Base-by-base conservation (phyloP, 2,797 vertebrate genomes). In the Rhinoraja longicauda region DNA sequence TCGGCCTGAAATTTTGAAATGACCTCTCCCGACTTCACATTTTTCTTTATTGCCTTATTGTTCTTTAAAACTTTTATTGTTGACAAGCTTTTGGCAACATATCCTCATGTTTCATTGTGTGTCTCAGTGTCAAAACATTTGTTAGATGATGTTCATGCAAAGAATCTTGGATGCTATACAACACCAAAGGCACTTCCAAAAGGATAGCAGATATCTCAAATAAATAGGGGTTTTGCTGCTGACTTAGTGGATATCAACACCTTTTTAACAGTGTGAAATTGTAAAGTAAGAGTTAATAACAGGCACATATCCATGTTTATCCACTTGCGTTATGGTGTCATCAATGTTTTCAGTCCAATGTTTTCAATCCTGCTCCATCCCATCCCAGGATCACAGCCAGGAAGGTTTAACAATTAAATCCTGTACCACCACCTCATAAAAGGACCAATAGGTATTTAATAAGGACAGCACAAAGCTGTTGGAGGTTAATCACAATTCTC, bases 401-500 rank as follows among this genome's bases (percentile, higher is more conserved):
- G 77, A 36, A 21, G 77, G 15, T 12, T 79, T 19, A 79, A 5
- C 77, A 45, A 36, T 79, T 39, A 36, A 79, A 39, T 15, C 1
- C 77, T 39, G 19, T 36, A 45, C 12, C 15, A 79, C 4, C 77
- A 79, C 9, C 75, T 77, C 75, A 32, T 77, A 32, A n/a, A 29
- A 77, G n/a, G 15, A 77, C 77, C 75, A 77, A 29, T 76, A 7
- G 5, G 8, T 32, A 32, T 77, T n/a, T 32, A 77, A 32, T 4
- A 32, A 0, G 15, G n/a, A n/a, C 75, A 77, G 32, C n/a, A 2
- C 21, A 73, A 73, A 73, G 72, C 72, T 73, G 24, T 77, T n/a
- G 75, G n/a, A 32, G n/a, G 75, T 29, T 77, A 39, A 79, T 39
- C 77, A 79, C 32, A 79, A 79, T 79, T 79, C 77, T 79, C 77